phyloP scores from a whole-genome alignment of 2,113 vertebrate genomes.

The Otus sunia region DNA sequence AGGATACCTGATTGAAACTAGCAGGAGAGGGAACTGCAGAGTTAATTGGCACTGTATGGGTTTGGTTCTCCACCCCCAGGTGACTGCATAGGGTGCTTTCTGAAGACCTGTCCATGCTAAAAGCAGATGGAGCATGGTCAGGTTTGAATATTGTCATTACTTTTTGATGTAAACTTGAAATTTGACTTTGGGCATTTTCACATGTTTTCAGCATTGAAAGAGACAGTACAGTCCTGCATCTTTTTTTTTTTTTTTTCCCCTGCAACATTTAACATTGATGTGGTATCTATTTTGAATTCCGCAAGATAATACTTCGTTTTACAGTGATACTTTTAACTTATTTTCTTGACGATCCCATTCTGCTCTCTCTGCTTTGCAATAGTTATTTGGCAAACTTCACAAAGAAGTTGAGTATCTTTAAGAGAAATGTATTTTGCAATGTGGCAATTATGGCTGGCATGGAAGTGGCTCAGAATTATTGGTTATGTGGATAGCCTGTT shows the following conservation, averaged over 20 bases:
- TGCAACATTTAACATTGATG: neutral
- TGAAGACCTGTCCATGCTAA: neutral
- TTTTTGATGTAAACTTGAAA: neutral
- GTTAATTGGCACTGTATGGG: fast-evolving
- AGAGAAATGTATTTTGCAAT: conserved; percentile 40
- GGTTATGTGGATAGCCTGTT: conserved; percentile 29
- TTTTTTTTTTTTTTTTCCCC: neutral
- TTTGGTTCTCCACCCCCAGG: neutral
- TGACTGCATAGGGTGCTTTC: neutral
- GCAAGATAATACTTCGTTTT: neutral
- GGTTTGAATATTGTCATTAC: neutral
- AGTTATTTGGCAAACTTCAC: conserved; percentile 61
- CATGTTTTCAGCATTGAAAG: neutral
- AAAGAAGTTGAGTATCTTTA: neutral
- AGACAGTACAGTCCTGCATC: neutral
- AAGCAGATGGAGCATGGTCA: neutral
- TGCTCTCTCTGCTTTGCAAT: conserved; percentile 67
- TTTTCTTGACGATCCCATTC: neutral
- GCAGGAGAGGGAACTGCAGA: neutral
- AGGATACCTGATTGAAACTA: neutral
- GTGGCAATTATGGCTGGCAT: conserved; percentile 68
- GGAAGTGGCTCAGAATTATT: conserved; percentile 8
- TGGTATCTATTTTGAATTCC: neutral
- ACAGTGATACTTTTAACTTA: neutral
- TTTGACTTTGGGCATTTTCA: neutral